Evolutionary conservation across 2,888 invertebrate species (phyloP).

Genomic region (Folsomia manolachei): DNA sequence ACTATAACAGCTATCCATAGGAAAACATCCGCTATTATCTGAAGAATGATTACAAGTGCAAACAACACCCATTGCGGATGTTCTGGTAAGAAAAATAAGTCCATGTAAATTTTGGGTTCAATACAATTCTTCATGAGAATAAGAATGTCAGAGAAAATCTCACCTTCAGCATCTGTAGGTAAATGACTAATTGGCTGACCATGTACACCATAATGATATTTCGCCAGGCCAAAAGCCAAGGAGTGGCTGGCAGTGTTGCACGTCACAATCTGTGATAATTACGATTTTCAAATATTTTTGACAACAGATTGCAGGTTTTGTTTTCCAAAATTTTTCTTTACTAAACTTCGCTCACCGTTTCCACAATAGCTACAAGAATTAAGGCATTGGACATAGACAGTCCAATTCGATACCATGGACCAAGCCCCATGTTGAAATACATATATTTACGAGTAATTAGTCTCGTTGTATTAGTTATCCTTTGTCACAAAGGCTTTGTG

Average conservation of each 20-base stretch:
- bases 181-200: conserved; percentile 21
- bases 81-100: conserved; percentile 24
- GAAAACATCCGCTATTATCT: conserved; percentile 25
- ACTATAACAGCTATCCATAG: conserved; percentile 30
- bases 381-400: conserved; percentile 35
- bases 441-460: too few relatives aligned
- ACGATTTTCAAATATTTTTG: background rate
- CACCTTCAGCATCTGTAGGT: conserved; percentile 24
- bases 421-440: conserved; percentile 31
- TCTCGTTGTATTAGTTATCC: too few relatives aligned
- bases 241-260: conserved; percentile 21
- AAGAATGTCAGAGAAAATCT: conserved; percentile 9
- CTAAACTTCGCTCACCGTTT: conserved; percentile 29
- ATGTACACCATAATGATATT: conserved; percentile 7
- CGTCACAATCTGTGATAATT: conserved; percentile 10
- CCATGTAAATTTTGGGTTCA: too few relatives aligned
- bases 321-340: too few relatives aligned
- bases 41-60: conserved; percentile 19
- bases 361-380: conserved; percentile 37
- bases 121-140: conserved; percentile 2
- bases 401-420: conserved; percentile 39
- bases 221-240: conserved; percentile 1
- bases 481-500: too few relatives aligned
- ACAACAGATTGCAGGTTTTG: too few relatives aligned
- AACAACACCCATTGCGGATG: conserved; percentile 32